Percentiles rank a stretch among this genome's conserved stretches.
phyloP scores from a whole-genome alignment of 2,113 vertebrate species.

The Ptilorrhoa leucosticta region DNA sequence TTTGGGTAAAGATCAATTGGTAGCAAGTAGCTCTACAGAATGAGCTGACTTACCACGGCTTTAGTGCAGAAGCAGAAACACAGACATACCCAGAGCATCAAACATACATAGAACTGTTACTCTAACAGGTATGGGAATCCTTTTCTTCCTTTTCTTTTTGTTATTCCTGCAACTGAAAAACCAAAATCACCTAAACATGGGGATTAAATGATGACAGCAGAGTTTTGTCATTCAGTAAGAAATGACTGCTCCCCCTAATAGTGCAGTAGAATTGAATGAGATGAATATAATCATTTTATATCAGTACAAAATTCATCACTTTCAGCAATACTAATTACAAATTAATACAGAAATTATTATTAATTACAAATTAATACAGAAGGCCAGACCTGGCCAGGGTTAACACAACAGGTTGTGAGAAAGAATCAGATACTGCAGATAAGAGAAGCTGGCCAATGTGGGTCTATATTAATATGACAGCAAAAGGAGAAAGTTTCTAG shows the following conservation, averaged over 20 bases:
- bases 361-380: background rate
- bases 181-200: background rate
- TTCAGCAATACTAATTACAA: background rate
- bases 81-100: background rate
- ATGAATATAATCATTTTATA: background rate
- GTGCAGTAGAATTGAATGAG: background rate
- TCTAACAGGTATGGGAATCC: background rate
- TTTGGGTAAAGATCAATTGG: background rate
- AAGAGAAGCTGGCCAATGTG: background rate
- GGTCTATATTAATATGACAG: background rate
- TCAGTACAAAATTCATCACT: background rate
- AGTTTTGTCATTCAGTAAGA: background rate
- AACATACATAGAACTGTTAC: background rate
- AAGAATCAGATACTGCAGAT: background rate
- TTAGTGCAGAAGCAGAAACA: background rate
- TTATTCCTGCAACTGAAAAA: background rate
- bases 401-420: background rate
- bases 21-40: background rate
- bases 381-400: background rate
- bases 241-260: background rate
- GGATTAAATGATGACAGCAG: background rate
- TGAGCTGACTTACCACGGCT: background rate
- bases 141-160: accelerated
- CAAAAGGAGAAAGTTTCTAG: background rate
- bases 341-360: too few relatives aligned